These are phyloP conservation scores for Lota lota DNA, from an alignment of 2,113 vertebrate species.

Conservation along the genomic window DNA sequence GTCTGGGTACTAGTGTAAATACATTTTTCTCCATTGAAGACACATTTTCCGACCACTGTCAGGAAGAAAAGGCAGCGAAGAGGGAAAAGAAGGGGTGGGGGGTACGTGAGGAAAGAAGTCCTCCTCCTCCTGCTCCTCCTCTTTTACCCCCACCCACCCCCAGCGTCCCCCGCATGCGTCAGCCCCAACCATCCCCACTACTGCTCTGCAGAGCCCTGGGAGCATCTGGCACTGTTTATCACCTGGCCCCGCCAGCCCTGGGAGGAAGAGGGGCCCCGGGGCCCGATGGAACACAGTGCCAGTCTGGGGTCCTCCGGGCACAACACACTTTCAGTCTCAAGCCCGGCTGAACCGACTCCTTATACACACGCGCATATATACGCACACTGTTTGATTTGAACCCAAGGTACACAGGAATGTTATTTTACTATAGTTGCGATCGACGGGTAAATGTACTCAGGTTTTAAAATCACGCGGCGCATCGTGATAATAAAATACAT, in stretches of 20 bases:
- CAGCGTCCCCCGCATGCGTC: background rate
- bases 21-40: conserved; percentile 65
- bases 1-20: conserved; percentile 50
- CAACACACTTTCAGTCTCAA: background rate
- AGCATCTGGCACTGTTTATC: conserved; percentile 74
- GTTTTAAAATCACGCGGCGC: no score
- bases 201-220: conserved; percentile 25
- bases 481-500: no score
- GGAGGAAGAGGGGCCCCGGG: conserved; percentile 34
- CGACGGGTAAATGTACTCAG: no score
- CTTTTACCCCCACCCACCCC: background rate
- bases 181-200: conserved; percentile 2
- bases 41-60: conserved; percentile 69
- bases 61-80: conserved; percentile 18
- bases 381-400: no score
- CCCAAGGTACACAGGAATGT: no score
- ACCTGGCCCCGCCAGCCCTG: conserved; percentile 52
- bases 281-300: conserved; percentile 40
- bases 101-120: conserved; percentile 13
- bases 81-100: background rate
- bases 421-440: no score
- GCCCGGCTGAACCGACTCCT: no score
- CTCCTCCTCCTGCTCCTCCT: conserved; percentile 11
- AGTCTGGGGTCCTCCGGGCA: conserved; percentile 27
- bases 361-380: no score